Percentiles rank a stretch among this genome's conserved stretches.
These are phyloP conservation scores for Synergus japonicus DNA, from an alignment of 2,888 invertebrate genomes.

Conservation along the genomic window DNA sequence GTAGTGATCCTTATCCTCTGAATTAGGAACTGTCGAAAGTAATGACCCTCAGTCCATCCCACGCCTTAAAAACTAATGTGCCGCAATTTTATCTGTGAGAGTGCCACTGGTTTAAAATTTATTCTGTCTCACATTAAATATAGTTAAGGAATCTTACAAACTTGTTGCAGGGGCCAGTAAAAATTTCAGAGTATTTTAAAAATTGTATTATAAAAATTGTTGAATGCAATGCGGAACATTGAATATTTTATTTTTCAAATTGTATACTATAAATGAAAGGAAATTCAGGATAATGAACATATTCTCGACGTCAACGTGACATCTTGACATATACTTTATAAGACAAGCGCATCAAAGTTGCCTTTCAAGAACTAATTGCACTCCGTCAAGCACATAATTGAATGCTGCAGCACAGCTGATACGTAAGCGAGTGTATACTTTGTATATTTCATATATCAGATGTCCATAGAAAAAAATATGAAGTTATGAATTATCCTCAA, in stretches of 20 bases:
- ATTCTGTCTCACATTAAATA: background rate
- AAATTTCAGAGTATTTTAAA: background rate
- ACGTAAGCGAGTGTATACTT: background rate
- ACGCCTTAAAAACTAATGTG: conserved; percentile 2
- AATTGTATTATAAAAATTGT: background rate
- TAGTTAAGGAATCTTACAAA: background rate
- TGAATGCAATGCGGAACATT: background rate
- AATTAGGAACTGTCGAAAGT: conserved; percentile 36
- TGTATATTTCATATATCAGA: conserved; percentile 14
- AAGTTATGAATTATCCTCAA: background rate
- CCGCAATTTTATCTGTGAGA: background rate
- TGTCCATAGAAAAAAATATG: background rate
- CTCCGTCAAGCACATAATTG: conserved; percentile 12
- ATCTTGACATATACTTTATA: conserved; percentile 35
- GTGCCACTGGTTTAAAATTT: background rate
- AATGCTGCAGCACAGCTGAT: conserved; percentile 19
- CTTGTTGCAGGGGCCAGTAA: background rate
- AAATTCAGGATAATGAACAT: conserved; percentile 13
- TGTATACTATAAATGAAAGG: conserved; percentile 14
- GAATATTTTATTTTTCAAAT: background rate
- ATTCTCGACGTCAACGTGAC: conserved; percentile 4
- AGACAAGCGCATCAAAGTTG: conserved; percentile 34
- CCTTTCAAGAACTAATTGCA: conserved; percentile 30
- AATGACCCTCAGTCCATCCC: conserved; percentile 22
- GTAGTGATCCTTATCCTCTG: conserved; percentile 36